A percentile compares a stretch with the other conserved stretches of the same genome.
Evolutionary conservation across 2,797 vertebrate species (phyloP).

Genomic region (Lacerta bilineata): DNA sequence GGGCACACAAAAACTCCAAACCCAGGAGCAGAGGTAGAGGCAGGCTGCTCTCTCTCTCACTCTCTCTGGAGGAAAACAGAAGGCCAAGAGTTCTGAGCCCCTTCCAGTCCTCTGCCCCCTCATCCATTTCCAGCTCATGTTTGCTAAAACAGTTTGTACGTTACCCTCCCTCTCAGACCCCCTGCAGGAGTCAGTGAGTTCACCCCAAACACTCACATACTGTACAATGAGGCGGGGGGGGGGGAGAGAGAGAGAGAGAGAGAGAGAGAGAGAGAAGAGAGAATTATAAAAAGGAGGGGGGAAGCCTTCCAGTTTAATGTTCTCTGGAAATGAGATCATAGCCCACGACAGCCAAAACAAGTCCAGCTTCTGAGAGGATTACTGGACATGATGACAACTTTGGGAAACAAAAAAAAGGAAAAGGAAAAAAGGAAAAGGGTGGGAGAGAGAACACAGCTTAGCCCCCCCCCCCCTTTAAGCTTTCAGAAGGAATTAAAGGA

Average conservation of each 20-base stretch:
- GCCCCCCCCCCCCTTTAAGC: too few relatives aligned
- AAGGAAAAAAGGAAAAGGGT: not conserved
- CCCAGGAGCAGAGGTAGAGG: not conserved
- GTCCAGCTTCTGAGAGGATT: slow-evolving; percentile 41
- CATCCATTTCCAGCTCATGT: slow-evolving; percentile 28
- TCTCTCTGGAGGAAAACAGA: not conserved
- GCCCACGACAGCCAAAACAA: slow-evolving; percentile 25
- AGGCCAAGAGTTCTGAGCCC: not conserved
- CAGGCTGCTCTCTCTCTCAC: not conserved
- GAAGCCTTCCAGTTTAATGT: slow-evolving; percentile 13
- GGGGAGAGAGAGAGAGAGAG: not conserved
- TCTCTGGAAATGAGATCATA: slow-evolving; percentile 43
- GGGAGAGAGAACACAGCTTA: not conserved
- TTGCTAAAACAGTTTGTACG: not conserved
- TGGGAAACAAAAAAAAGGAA: not conserved
- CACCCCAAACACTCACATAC: slow-evolving; percentile 21
- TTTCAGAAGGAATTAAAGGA: not conserved
- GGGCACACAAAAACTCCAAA: not conserved
- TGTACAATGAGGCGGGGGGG: slow-evolving; percentile 13
- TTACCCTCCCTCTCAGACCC: not conserved
- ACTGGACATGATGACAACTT: slow-evolving; percentile 49
- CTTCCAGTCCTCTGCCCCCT: not conserved
- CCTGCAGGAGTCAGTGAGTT: slow-evolving; percentile 14
- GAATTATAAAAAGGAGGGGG: too few relatives aligned
- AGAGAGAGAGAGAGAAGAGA: too few relatives aligned